Evolutionary conservation across 2,797 vertebrate genomes (phyloP).

Genomic region (Sylvia borin): DNA sequence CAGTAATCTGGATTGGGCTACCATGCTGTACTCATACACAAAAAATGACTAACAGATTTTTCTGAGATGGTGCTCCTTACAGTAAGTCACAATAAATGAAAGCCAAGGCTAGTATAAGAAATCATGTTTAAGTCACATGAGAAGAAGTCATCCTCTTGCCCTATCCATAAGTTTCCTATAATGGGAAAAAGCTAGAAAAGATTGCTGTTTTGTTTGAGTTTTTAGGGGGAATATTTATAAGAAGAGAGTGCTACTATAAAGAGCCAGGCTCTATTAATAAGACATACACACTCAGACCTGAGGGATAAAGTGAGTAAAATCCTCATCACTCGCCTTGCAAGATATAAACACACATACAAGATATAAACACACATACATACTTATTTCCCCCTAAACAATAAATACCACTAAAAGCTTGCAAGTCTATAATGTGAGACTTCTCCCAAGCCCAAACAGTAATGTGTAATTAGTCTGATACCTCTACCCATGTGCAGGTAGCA

Average conservation of each 20-base stretch:
- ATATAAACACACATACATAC: background rate
- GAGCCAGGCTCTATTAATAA: background rate
- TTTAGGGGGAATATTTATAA: background rate
- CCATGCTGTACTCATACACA: background rate
- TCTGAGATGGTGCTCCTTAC: background rate
- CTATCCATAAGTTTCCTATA: background rate
- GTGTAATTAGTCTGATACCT: background rate
- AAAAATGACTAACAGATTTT: background rate
- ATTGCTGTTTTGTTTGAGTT: background rate
- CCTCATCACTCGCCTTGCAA: background rate
- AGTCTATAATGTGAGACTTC: background rate
- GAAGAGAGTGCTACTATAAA: background rate
- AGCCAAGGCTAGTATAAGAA: background rate
- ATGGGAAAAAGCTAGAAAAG: background rate
- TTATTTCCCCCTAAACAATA: background rate
- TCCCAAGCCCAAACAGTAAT: background rate
- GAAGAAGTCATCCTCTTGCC: background rate
- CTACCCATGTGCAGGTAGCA: background rate
- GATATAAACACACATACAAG: background rate
- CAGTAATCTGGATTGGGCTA: background rate
- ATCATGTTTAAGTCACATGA: background rate
- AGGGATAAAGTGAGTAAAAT: background rate
- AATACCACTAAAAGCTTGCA: background rate
- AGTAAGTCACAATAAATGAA: background rate
- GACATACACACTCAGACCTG: background rate